These are phyloP conservation scores for Hydriomena furcata DNA, from an alignment of 2,888 invertebrate genomes.

Conservation along the genomic window DNA sequence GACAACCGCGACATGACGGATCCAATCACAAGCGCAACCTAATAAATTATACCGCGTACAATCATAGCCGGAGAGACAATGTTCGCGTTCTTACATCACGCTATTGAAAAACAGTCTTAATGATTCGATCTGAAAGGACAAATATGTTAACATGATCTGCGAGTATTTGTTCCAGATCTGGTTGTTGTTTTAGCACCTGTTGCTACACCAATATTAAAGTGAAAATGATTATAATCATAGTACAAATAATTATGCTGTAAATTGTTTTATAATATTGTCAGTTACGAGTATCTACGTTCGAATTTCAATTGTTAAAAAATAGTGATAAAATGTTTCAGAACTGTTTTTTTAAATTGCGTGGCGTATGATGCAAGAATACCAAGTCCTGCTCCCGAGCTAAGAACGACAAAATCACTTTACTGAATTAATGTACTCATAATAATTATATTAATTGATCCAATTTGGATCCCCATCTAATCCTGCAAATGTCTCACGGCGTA, in stretches of 20 bases:
- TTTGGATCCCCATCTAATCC: conserved; percentile 25
- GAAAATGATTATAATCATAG: too few relatives aligned
- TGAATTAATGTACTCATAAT: conserved; percentile 48
- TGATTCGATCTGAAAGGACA: too few relatives aligned
- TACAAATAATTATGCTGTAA: too few relatives aligned
- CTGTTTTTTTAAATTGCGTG: too few relatives aligned
- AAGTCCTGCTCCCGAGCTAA: neutral
- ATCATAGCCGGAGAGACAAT: neutral
- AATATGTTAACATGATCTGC: too few relatives aligned
- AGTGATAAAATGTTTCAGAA: too few relatives aligned
- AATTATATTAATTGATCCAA: conserved; percentile 30
- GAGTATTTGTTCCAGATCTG: too few relatives aligned
- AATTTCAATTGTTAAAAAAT: too few relatives aligned
- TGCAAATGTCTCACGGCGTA: conserved; percentile 23
- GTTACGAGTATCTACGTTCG: too few relatives aligned
- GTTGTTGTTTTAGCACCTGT: too few relatives aligned
- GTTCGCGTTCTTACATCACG: neutral
- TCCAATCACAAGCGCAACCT: conserved; percentile 4
- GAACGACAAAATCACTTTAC: conserved; percentile 36
- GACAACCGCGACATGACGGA: conserved; percentile 2
- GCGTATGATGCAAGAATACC: conserved; percentile 1
- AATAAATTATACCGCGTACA: conserved; percentile 7
- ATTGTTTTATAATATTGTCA: too few relatives aligned
- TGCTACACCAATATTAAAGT: too few relatives aligned
- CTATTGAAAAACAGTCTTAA: neutral